phyloP scores from a whole-genome alignment of 2,888 invertebrate genomes.

The Scelioninae gen. 1 region DNA sequence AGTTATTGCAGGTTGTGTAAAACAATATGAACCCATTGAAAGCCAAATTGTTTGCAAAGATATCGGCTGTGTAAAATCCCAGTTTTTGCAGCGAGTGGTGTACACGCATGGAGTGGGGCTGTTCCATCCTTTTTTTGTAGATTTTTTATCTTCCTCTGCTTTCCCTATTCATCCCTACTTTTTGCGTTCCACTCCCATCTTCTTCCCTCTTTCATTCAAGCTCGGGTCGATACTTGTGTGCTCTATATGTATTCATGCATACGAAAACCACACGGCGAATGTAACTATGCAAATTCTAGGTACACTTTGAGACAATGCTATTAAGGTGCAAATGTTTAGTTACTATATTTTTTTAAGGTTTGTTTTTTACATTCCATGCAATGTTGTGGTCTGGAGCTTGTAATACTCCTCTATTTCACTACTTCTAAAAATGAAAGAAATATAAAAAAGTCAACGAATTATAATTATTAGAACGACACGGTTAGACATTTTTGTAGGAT shows the following conservation, averaged over 20 bases:
- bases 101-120: slow-evolving; percentile 11
- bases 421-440: too few relatives aligned
- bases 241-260: slow-evolving; percentile 67
- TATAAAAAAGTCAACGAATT: too few relatives aligned
- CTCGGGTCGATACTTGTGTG: slow-evolving; percentile 62
- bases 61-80: slow-evolving; percentile 12
- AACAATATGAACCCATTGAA: slow-evolving; percentile 25
- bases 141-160: too few relatives aligned
- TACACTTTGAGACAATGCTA: slow-evolving; percentile 57
- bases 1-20: slow-evolving; percentile 13
- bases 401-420: too few relatives aligned
- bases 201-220: slow-evolving; percentile 61
- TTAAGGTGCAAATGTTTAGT: slow-evolving; percentile 56
- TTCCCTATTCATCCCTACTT: slow-evolving; percentile 63
- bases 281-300: slow-evolving; percentile 59
- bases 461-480: too few relatives aligned
- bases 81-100: too few relatives aligned
- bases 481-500: too few relatives aligned
- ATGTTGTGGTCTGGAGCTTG: too few relatives aligned
- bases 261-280: slow-evolving; percentile 54
- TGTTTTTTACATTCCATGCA: too few relatives aligned
- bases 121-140: slow-evolving; percentile 11
- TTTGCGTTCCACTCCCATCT: slow-evolving; percentile 48
- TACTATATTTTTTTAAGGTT: slow-evolving; percentile 30
- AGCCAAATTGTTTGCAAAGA: slow-evolving; percentile 31